Conservation (phyloP, 2,888 invertebrate genomes). For the Diloba caeruleocephala region DNA sequence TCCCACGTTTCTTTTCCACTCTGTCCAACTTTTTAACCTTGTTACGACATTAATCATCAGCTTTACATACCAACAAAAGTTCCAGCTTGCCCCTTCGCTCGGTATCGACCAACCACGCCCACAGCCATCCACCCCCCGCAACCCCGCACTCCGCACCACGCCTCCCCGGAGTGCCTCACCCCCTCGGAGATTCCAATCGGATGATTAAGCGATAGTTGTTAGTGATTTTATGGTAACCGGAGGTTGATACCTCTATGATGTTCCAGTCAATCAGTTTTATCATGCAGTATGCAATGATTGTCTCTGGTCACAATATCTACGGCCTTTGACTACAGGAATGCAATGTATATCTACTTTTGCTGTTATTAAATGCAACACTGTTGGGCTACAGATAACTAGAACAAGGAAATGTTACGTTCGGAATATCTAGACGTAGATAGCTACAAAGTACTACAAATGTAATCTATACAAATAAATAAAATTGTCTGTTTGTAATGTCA, state of each 20-base stretch:
- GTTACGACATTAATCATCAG: constrained; percentile 47
- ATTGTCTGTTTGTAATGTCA: no score
- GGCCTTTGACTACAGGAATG: no score
- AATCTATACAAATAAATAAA: no score
- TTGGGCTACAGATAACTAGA: no score
- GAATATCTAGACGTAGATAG: no score
- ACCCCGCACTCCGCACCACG: constrained; percentile 1
- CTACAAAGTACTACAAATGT: no score
- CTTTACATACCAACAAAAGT: constrained; percentile 46
- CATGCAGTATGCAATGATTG: constrained; percentile 10
- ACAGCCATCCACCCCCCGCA: constrained; percentile 16
- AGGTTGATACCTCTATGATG: constrained; percentile 26
- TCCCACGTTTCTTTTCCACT: constrained; percentile 2
- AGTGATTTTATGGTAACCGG: constrained; percentile 16
- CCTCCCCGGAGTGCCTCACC: constrained; percentile 19
- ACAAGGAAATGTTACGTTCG: no score
- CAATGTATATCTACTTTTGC: no score
- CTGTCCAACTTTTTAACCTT: constrained; percentile 23
- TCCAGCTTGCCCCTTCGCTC: constrained; percentile 35
- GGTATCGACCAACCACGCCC: constrained; percentile 55
- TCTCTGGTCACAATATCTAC: background rate
- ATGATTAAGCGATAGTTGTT: constrained; percentile 32
- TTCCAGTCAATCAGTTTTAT: constrained; percentile 22
- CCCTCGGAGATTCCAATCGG: constrained; percentile 31
- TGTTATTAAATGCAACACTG: no score